Base-by-base conservation (phyloP, 2,888 invertebrate genomes). In the Drosophila kambysellisi region DNA sequence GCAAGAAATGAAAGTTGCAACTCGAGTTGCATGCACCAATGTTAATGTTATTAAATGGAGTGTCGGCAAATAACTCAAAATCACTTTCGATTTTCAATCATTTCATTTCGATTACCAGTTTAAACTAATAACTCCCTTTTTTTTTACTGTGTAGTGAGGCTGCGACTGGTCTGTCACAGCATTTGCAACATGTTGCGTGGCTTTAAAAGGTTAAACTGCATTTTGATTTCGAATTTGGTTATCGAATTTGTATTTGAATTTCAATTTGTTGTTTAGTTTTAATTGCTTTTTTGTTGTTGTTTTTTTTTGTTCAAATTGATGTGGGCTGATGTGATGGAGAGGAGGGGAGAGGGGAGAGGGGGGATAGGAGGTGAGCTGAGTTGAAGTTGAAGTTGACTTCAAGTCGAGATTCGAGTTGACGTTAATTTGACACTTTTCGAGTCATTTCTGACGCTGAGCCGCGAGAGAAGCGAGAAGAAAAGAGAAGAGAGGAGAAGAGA, bases 181-280 rank as follows among this genome's bases (percentile, higher is more conserved):
- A 71, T 75, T 78, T 78, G 78, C 85, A 82, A 80, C 85, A 81
- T 76, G 79, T 76, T 74, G 79, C 76, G 51, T 48, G 69, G 60
- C 79, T 83, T 62, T 82, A 88, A 78, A 88, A 84, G 88, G 89
- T 80, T 76, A 84, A 88, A 88, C 83, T 88, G 88, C 89, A 88
- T 86, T 84, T 72, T 77, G 76, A 78, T 59, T 65, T 66, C 64
- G 39, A 62, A 62, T 75, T 79, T 76, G 63, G 60, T 51, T 76
- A 75, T 57, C 67, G 56, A 32, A 63, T 66, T 69, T 69, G 65
- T 53, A 68, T 73, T 71, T 74, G 65, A 81, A 73, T 74, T 77
- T 72, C 59, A 58, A 73, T 67, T 81, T 76, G 76, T 70, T 71
- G 74, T 58, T 74, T 65, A 68, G 74, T 66, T 82, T 81, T 77